Conservation (phyloP, 2,113 vertebrate species). For the Sturnus vulgaris region DNA sequence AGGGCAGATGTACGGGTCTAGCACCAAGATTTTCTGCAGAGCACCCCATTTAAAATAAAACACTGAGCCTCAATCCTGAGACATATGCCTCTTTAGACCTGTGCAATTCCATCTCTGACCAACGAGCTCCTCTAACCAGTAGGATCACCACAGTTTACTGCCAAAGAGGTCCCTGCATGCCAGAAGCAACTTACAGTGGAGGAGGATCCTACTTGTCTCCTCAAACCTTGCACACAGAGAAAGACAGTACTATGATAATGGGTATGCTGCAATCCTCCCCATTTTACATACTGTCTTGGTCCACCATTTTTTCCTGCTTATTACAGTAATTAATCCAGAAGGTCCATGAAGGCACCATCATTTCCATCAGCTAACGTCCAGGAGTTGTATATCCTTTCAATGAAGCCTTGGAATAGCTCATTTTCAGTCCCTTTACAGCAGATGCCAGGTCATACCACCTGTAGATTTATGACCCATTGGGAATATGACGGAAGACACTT, state of each 20-base stretch:
- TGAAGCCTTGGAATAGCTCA: neutral
- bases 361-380: neutral
- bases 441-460: neutral
- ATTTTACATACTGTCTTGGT: neutral
- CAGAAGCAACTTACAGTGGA: neutral
- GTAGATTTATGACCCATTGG: neutral
- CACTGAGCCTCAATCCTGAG: neutral
- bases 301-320: neutral
- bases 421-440: neutral
- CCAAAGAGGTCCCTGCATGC: neutral
- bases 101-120: neutral
- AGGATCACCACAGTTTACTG: neutral
- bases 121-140: neutral
- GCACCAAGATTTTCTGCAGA: neutral
- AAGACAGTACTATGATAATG: rapidly evolving
- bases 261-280: neutral
- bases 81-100: neutral
- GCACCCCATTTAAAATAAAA: neutral
- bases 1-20: neutral
- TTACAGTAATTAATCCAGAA: neutral
- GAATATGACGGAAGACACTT: neutral
- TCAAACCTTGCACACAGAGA: neutral
- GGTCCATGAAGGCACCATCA: neutral
- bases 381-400: neutral
- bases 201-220: neutral